These are phyloP conservation scores for Collichthys lucidus DNA, from an alignment of 2,113 vertebrate genomes.

Conservation along the genomic window DNA sequence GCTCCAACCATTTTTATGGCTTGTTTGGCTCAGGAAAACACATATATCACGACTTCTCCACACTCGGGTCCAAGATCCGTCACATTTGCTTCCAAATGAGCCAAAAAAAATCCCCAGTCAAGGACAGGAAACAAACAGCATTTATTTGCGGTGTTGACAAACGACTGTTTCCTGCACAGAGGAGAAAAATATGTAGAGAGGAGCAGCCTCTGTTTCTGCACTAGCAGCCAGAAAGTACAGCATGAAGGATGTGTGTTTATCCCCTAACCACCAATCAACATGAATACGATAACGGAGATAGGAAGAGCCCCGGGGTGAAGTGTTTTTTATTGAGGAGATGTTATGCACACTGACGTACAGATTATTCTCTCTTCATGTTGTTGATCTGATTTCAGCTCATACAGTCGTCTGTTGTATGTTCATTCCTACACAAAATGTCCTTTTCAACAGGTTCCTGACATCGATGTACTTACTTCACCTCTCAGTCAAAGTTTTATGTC, in stretches of 20 bases:
- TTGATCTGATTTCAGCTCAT: neutral
- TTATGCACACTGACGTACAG: neutral
- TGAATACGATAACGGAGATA: neutral
- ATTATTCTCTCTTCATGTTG: neutral
- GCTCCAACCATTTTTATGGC: slow-evolving; percentile 29
- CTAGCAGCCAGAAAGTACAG: slow-evolving; percentile 37
- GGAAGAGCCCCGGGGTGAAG: slow-evolving; percentile 32
- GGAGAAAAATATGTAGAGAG: slow-evolving; percentile 56
- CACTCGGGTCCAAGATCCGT: slow-evolving; percentile 22
- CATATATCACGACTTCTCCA: slow-evolving; percentile 21
- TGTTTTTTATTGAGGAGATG: slow-evolving; percentile 24
- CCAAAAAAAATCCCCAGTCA: slow-evolving; percentile 35
- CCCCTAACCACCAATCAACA: slow-evolving; percentile 39
- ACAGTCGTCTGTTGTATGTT: neutral
- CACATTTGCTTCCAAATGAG: slow-evolving; percentile 28
- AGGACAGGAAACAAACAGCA: slow-evolving; percentile 71
- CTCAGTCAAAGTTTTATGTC: neutral
- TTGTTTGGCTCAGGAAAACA: slow-evolving; percentile 37
- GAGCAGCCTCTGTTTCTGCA: slow-evolving; percentile 36
- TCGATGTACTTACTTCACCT: neutral
- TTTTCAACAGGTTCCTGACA: neutral
- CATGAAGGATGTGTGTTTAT: slow-evolving; percentile 42
- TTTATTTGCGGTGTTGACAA: slow-evolving; percentile 77
- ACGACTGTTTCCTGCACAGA: slow-evolving; percentile 70
- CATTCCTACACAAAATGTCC: neutral